Evolutionary conservation across 2,113 vertebrate species (phyloP).

Genomic region (Cairina moschata): DNA sequence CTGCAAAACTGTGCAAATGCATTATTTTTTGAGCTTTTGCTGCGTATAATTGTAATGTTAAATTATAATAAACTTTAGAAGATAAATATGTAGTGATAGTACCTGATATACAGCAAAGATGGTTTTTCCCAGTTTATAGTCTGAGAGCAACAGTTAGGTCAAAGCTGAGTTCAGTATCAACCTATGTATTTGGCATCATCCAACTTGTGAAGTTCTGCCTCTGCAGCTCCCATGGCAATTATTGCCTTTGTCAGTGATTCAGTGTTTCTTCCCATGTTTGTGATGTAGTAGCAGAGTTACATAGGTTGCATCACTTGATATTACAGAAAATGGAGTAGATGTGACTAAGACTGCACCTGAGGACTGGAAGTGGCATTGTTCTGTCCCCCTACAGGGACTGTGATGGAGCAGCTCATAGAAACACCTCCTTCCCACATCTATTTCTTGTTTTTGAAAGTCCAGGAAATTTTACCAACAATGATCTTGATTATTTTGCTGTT

Average conservation of each 20-base stretch:
- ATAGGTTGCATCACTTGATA: neutral
- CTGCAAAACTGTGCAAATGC: neutral
- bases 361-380: neutral
- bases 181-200: fast-evolving
- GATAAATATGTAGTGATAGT: neutral
- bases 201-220: neutral
- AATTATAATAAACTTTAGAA: neutral
- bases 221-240: neutral
- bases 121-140: neutral
- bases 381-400: neutral
- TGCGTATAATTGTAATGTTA: neutral
- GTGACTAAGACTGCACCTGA: neutral
- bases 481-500: neutral
- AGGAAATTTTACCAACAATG: neutral
- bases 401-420: neutral
- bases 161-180: neutral
- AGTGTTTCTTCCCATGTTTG: neutral
- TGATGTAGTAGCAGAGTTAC: neutral
- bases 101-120: neutral
- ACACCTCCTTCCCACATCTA: neutral
- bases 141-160: neutral
- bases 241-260: neutral
- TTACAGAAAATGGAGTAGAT: neutral
- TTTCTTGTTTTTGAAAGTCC: neutral
- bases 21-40: neutral